Percentiles rank a stretch among this genome's conserved stretches.
phyloP scores from a whole-genome alignment of 2,888 invertebrate genomes.

The Drosophila basisetae region DNA sequence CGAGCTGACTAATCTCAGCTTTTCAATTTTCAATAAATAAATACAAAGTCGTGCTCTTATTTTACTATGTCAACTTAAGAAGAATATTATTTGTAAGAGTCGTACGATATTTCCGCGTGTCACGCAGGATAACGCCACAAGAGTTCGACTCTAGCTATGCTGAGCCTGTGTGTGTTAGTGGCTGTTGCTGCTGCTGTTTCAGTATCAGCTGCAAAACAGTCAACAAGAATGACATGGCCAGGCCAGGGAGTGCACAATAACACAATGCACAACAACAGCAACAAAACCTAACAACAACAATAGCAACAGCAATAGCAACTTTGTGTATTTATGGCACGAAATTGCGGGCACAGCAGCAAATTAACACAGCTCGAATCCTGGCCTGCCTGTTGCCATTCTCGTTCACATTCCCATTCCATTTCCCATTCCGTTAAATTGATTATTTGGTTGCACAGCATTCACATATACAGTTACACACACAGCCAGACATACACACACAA shows the following conservation, averaged over 20 bases:
- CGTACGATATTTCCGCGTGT: background rate
- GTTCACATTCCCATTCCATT: conserved; percentile 46
- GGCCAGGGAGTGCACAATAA: conserved; percentile 19
- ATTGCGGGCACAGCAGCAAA: conserved; percentile 78
- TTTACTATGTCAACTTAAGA: background rate
- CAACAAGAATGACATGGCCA: conserved; percentile 54
- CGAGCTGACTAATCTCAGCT: background rate
- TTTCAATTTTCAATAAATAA: background rate
- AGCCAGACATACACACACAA: background rate
- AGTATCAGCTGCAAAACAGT: conserved; percentile 57
- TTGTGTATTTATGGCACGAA: conserved; percentile 72
- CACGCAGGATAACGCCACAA: background rate
- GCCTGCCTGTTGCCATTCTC: conserved; percentile 67
- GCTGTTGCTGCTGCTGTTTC: conserved; percentile 32
- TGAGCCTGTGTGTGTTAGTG: background rate
- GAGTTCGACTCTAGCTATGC: conserved; percentile 2
- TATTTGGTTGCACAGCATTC: conserved; percentile 59
- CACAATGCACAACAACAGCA: conserved; percentile 15
- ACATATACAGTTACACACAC: conserved; percentile 9
- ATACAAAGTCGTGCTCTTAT: background rate
- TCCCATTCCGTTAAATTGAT: conserved; percentile 69
- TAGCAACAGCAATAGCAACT: conserved; percentile 38
- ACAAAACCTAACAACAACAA: conserved; percentile 17
- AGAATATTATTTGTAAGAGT: background rate
- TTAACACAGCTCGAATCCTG: conserved; percentile 71